phyloP scores from a whole-genome alignment of 2,797 vertebrate species.

The Ibycter americanus region DNA sequence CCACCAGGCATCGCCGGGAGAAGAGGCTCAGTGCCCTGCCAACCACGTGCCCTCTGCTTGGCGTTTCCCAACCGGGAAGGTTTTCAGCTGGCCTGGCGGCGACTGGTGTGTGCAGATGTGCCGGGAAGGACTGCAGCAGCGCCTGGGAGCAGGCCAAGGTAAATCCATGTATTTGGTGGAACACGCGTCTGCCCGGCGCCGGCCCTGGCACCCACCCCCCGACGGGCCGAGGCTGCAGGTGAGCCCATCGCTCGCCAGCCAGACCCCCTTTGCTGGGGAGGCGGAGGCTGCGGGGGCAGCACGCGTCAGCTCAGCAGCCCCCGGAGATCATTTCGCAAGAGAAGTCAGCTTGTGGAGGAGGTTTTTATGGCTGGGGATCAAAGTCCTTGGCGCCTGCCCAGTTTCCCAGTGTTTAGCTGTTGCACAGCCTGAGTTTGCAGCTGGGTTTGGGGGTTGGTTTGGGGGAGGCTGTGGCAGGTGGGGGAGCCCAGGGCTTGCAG shows the following conservation, averaged over 20 bases:
- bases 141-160: not conserved
- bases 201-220: not conserved
- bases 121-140: not conserved
- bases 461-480: not conserved
- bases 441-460: not conserved
- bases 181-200: fast-evolving
- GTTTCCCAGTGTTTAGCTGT: not conserved
- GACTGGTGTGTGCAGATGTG: not conserved
- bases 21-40: not conserved
- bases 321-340: not conserved
- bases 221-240: fast-evolving
- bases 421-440: not conserved
- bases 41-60: not conserved
- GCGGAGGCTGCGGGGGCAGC: not conserved
- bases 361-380: conserved; percentile 20
- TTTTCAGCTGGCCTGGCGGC: not conserved
- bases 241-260: fast-evolving
- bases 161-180: not conserved
- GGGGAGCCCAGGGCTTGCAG: not conserved
- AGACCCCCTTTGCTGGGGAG: not conserved
- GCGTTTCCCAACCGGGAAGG: not conserved
- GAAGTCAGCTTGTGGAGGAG: not conserved
- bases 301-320: not conserved
- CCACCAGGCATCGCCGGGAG: fast-evolving
- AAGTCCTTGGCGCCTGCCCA: not conserved